Conservation (phyloP, 2,113 vertebrate genomes). For the Bettongia penicillata region DNA sequence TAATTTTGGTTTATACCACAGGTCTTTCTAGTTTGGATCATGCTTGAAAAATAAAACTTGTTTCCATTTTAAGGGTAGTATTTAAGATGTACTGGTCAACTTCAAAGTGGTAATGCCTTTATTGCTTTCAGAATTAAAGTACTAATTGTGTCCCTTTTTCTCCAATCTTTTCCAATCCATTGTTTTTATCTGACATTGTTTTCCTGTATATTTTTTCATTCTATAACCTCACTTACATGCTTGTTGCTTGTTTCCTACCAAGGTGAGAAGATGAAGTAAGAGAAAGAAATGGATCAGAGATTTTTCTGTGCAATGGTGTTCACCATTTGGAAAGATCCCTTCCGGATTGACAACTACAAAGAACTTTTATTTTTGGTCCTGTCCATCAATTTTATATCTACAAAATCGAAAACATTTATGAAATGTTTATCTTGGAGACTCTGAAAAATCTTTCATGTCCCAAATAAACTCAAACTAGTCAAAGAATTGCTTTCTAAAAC, state of each 20-base stretch:
- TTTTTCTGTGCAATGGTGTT: conserved; percentile 6
- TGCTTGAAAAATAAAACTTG: conserved; percentile 31
- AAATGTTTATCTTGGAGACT: conserved; percentile 64
- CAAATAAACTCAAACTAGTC: conserved; percentile 65
- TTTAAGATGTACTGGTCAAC: neutral
- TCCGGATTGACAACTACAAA: conserved; percentile 34
- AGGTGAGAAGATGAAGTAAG: conserved; percentile 3
- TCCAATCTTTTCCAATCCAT: conserved; percentile 16
- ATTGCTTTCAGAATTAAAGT: conserved; percentile 14
- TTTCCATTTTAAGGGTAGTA: conserved; percentile 5
- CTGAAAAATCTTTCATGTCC: conserved; percentile 48
- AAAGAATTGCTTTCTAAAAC: conserved; percentile 49
- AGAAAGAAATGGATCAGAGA: neutral
- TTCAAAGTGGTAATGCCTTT: conserved; percentile 11
- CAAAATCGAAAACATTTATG: conserved; percentile 67
- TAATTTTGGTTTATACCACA: neutral
- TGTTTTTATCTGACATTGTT: neutral
- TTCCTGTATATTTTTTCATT: neutral
- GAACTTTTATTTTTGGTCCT: conserved; percentile 54
- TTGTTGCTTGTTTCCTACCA: conserved; percentile 52
- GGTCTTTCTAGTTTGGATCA: neutral
- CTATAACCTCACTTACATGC: neutral
- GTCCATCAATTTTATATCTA: conserved; percentile 46
- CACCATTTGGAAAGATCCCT: neutral
- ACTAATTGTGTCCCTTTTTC: conserved; percentile 13